phyloP scores from a whole-genome alignment of 2,113 vertebrate species.

The Cottus gobio region DNA sequence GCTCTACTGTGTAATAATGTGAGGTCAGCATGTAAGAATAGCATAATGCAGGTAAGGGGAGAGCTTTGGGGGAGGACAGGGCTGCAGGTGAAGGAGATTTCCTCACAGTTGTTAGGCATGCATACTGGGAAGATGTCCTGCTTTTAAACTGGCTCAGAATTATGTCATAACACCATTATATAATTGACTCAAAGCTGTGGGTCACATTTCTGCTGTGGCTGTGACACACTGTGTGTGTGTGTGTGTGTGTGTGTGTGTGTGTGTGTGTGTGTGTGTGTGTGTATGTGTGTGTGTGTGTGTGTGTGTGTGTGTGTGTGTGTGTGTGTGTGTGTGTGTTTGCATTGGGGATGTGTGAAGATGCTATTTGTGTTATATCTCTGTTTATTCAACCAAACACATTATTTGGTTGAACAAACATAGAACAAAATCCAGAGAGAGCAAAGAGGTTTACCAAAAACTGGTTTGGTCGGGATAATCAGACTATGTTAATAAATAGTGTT shows the following conservation, averaged over 20 bases:
- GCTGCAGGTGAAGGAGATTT: constrained; percentile 45
- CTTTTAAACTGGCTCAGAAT: constrained; percentile 28
- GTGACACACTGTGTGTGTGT: not conserved
- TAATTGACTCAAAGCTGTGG: constrained; percentile 40
- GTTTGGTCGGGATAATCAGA: not conserved
- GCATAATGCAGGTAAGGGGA: constrained; percentile 32
- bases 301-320: not conserved
- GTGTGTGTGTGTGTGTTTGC: not conserved
- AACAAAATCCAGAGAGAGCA: not conserved
- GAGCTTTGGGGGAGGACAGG: constrained; percentile 22
- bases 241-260: not conserved
- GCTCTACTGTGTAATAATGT: constrained; percentile 55
- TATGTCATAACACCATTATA: constrained; percentile 48
- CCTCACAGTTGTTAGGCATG: constrained; percentile 25
- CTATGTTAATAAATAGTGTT: not conserved
- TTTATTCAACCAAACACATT: constrained; percentile 12
- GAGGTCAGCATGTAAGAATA: constrained; percentile 54
- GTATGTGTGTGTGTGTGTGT: not conserved
- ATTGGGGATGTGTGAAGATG: not conserved
- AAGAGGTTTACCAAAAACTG: not conserved
- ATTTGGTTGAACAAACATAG: not conserved
- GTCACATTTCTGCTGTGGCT: constrained; percentile 33
- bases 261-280: not conserved
- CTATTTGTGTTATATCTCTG: not conserved
- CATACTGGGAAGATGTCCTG: constrained; percentile 13